Conservation (phyloP, 2,113 vertebrate species). For the Corapipo altera region DNA sequence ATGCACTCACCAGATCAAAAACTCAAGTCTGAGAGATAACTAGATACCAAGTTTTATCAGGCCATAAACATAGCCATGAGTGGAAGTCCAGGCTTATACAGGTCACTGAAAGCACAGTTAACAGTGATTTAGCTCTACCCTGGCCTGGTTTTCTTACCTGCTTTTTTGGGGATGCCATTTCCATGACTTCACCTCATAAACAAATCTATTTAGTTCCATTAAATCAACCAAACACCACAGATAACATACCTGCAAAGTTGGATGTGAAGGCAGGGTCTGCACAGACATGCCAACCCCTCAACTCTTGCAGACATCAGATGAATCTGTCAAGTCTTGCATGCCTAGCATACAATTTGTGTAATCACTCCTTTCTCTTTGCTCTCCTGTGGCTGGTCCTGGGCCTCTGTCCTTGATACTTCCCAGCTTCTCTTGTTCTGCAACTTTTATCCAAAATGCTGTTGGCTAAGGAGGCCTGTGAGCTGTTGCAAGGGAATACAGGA, state of each 20-base stretch:
- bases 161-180: neutral
- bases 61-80: neutral
- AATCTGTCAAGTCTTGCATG: neutral
- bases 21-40: neutral
- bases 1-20: neutral
- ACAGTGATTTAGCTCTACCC: neutral
- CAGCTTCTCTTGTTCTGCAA: neutral
- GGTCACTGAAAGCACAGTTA: neutral
- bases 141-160: neutral
- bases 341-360: fast-evolving
- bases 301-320: neutral
- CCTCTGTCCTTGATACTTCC: neutral
- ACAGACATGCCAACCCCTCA: neutral
- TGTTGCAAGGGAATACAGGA: neutral
- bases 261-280: neutral
- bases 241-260: neutral
- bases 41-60: neutral
- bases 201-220: neutral
- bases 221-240: neutral
- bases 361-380: neutral
- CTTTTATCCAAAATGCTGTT: neutral
- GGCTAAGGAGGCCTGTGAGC: neutral
- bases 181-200: neutral
- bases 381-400: neutral
- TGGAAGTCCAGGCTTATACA: neutral